Evolutionary conservation across 2,888 invertebrate species (phyloP), one percentile per base, ranked within the genome.

Genomic region (Plutella xylostella): DNA sequence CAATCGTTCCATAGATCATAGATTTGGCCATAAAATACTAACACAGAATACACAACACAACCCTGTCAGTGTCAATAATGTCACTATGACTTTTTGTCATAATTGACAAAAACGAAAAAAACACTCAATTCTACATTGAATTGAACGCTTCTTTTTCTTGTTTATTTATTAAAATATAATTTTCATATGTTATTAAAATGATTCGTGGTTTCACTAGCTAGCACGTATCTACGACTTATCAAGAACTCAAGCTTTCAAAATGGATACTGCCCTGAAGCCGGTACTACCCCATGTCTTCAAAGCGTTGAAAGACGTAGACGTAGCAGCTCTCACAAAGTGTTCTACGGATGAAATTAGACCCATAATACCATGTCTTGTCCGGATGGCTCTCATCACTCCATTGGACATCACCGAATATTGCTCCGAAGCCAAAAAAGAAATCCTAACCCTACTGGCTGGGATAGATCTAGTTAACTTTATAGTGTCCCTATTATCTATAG

Each of bases 391-490:
- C 0, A 82, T 88, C 61, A 91, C 93, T 5, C 94, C 97, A 0
- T 76, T 96, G 44, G 97, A 97, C 65, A 90, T 91, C 34, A 94
- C 95, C 0, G 88, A 89, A 60, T 89, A 91, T 46, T 96, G 96
- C 67, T 89, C 91, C 35, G 91, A 92, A 57, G 90, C 91, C 28
- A 90, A 95, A 56, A 95, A 94, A 70, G 91, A 93, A 61, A 92
- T 97, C 43, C 79, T 97, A 2, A 93, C 93, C n/a, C 88, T 96
- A 40, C 85, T 97, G 0, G 93, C 96, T 1, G 95, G 95, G 5
- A 93, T 96, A 55, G 97, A 97, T 70, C 87, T 94, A 43, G 97
- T 97, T 0, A 98, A 98, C 72, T 94, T 95, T 45, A 93, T 98
- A 54, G 96, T 97, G 1, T 94, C 95, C 0, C 85, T 97, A 14